Percentiles rank a stretch among this genome's conserved stretches.
Conservation (phyloP, 2,888 invertebrate genomes). For the Hetaerina titia region DNA sequence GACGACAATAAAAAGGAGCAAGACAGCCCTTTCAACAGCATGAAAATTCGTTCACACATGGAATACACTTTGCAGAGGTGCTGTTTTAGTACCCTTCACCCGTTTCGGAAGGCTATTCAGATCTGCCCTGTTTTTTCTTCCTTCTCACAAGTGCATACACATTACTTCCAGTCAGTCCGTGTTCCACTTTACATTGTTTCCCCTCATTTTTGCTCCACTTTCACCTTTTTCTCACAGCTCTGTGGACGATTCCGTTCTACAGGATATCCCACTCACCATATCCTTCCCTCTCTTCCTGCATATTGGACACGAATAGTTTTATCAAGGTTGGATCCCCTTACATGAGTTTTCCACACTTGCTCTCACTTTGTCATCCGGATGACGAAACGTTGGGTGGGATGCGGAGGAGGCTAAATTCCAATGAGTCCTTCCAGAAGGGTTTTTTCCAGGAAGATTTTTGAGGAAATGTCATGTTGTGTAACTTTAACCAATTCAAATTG, state of each 20-base stretch:
- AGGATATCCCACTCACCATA: background rate
- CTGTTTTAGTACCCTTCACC: too few species aligned
- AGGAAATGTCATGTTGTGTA: background rate
- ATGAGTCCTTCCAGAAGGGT: background rate
- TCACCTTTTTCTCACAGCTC: background rate
- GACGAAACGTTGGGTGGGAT: background rate
- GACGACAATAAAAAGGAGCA: too few species aligned
- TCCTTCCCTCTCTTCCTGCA: background rate
- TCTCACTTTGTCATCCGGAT: conserved; percentile 37
- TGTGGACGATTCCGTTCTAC: background rate
- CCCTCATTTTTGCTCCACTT: background rate
- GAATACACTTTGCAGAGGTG: too few species aligned
- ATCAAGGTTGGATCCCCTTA: conserved; percentile 21
- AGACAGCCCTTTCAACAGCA: too few species aligned
- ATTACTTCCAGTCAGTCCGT: background rate
- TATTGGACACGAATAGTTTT: conserved; percentile 52
- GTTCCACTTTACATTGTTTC: background rate
- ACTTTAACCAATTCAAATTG: background rate
- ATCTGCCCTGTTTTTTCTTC: too few species aligned
- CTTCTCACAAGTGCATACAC: background rate
- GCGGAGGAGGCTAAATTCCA: background rate
- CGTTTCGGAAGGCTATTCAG: too few species aligned
- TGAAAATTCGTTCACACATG: too few species aligned
- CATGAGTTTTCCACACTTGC: conserved; percentile 40
- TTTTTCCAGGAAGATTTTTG: background rate